Base-by-base conservation (phyloP, 2,797 vertebrate species). In the Sebastes hopkinsi region DNA sequence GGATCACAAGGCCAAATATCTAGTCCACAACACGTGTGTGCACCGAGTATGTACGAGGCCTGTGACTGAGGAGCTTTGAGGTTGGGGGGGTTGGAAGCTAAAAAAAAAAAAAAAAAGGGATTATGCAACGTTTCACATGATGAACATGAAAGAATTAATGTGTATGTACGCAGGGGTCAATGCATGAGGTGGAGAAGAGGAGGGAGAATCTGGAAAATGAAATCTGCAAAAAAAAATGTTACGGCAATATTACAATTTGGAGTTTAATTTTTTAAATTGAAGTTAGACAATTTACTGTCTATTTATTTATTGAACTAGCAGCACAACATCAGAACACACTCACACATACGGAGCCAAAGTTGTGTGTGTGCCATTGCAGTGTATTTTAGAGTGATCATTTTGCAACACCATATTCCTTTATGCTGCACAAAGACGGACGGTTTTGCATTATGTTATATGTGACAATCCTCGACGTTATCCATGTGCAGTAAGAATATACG, bases 1-100 rank as follows among this genome's bases (percentile, higher is more conserved):
- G 75, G 81, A 92, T 89, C 92, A 92, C 85, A 94, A 92, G 92
- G 92, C 94, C 92, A 89, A 85, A 83, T 82, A 87, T 88, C 84
- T 88, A 62, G 66, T 76, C 68, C 84, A 87, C 92, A 92, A 38
- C 13, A 38, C 36, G 38, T 91, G 94, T 92, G 92, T 81, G 87
- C 67, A 60, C 74, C 16, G 65, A 65, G 84, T 14, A 38, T 38
- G 36, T 50, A 54, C 30, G 67, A 71, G 87, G 83, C 87, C 88
- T 82, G 75, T 23, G 79, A 23, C 52, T 50, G 61, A 64, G 67
- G 27, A 75, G 67, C 68, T 30, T 27, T 56, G 18, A 80, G 34
- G 5, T 38, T 38, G 36, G 36, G 6, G 38, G 7, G 27, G 29
- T 7, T 59, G 56, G n/a, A 34, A 55, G 16, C 12, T 14, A 42